Conservation (phyloP, 2,888 invertebrate species). For the Eristalinus sepulchralis region DNA sequence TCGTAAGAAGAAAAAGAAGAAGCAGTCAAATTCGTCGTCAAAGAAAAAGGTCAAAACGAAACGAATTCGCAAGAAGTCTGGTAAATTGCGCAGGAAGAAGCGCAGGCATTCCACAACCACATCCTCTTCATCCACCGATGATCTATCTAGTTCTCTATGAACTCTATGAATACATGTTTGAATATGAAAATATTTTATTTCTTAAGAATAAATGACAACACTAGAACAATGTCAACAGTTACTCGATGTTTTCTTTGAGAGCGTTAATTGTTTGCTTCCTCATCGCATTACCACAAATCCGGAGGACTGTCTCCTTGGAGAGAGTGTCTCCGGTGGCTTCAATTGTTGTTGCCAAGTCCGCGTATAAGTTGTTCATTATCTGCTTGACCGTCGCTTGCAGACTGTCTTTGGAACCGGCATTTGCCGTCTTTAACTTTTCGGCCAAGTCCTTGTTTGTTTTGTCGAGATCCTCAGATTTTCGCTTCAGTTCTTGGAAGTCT, state of each 20-base stretch:
- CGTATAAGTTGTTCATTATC: slow-evolving; percentile 76
- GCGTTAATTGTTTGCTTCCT: slow-evolving; percentile 74
- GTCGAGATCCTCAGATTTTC: neutral
- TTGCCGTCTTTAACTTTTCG: neutral
- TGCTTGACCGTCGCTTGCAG: slow-evolving; percentile 69
- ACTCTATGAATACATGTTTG: neutral
- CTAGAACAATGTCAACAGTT: slow-evolving; percentile 5
- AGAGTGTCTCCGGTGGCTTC: slow-evolving; percentile 62
- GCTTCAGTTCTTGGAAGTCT: neutral
- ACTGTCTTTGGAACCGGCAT: neutral
- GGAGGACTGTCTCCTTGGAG: slow-evolving; percentile 72
- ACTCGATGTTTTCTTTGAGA: slow-evolving; percentile 51
- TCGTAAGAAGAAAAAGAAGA: slow-evolving; percentile 77
- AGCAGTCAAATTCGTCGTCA: slow-evolving; percentile 72
- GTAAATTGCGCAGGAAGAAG: slow-evolving; percentile 76
- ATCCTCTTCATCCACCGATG: slow-evolving; percentile 42
- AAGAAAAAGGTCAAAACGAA: slow-evolving; percentile 71
- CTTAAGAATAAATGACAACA: slow-evolving; percentile 49
- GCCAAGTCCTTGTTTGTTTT: slow-evolving; percentile 4
- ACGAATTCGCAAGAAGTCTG: slow-evolving; percentile 77
- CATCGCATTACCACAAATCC: slow-evolving; percentile 74
- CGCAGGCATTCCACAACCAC: slow-evolving; percentile 54
- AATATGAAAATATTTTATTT: slow-evolving; percentile 50
- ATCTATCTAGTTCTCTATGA: slow-evolving; percentile 51
- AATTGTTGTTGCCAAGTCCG: slow-evolving; percentile 71